phyloP scores from a whole-genome alignment of 2,113 vertebrate genomes.

The Hippoglossus stenolepis region DNA sequence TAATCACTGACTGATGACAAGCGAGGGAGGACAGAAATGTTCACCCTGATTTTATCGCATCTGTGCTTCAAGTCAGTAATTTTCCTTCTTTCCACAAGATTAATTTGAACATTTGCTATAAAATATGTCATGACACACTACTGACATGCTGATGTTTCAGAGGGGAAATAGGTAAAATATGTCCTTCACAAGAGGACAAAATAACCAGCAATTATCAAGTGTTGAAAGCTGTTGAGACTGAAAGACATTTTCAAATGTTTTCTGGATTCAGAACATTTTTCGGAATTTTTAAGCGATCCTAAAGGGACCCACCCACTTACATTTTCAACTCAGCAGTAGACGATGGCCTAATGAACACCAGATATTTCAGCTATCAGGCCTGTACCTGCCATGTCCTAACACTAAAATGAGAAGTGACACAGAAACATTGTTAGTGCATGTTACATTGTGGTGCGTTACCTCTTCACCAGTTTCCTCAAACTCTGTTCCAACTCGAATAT shows the following conservation, averaged over 20 bases:
- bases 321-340: slow-evolving; percentile 25
- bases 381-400: slow-evolving; percentile 7
- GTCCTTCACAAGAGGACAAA: not conserved
- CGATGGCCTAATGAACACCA: not conserved
- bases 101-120: not conserved
- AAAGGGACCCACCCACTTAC: slow-evolving; percentile 8
- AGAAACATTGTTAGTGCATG: slow-evolving; percentile 7
- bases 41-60: not conserved
- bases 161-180: slow-evolving; percentile 4
- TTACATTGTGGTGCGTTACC: slow-evolving; percentile 18
- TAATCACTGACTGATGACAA: slow-evolving; percentile 23
- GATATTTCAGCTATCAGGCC: not conserved
- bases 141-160: not conserved
- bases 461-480: not conserved
- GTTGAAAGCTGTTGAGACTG: slow-evolving; percentile 8
- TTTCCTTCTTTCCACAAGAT: not conserved
- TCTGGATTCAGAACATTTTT: not conserved
- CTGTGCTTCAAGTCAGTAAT: slow-evolving; percentile 4
- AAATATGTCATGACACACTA: slow-evolving; percentile 14
- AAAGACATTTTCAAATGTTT: not conserved
- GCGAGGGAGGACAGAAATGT: not conserved
- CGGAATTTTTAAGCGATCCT: not conserved
- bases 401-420: slow-evolving; percentile 31
- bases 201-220: not conserved
- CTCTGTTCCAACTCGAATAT: not conserved